Evolutionary conservation across 2,113 vertebrate genomes (phyloP).

Genomic region (Oncorhynchus tshawytscha): DNA sequence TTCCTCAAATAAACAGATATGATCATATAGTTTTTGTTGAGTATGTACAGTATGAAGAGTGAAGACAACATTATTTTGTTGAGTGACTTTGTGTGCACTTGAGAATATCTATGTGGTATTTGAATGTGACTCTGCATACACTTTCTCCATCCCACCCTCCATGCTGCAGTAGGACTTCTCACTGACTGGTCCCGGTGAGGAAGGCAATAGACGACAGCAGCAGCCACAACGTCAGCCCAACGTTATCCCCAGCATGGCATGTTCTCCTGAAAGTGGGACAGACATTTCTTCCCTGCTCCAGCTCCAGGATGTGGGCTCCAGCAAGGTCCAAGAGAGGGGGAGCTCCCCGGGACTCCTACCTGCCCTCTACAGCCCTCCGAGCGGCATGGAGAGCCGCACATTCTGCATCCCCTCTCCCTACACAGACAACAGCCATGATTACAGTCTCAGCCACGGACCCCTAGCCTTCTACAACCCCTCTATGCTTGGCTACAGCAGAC

Average conservation of each 20-base stretch:
- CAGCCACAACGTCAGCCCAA: constrained; percentile 5
- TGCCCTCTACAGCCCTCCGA: constrained; percentile 74
- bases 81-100: too few relatives aligned
- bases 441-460: constrained; percentile 59
- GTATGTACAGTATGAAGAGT: too few relatives aligned
- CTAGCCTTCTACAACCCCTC: constrained; percentile 84
- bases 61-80: too few relatives aligned
- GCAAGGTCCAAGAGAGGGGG: constrained; percentile 72
- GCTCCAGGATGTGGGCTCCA: constrained; percentile 77
- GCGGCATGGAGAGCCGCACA: constrained; percentile 76
- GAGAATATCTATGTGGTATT: too few relatives aligned
- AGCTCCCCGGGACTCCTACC: constrained; percentile 69
- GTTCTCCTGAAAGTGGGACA: constrained; percentile 72
- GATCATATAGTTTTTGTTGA: too few relatives aligned
- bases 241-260: constrained; percentile 49
- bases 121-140: too few relatives aligned
- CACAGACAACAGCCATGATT: constrained; percentile 79
- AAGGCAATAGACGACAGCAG: constrained; percentile 46
- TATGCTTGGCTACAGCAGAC: constrained; percentile 75
- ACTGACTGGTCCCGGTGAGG: neutral
- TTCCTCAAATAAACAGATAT: too few relatives aligned
- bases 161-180: constrained; percentile 11
- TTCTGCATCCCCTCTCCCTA: constrained; percentile 87
- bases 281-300: constrained; percentile 71
- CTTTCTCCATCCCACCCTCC: too few relatives aligned